Percentiles rank a stretch among this genome's conserved stretches.
These are phyloP conservation scores for Muscicapa striata DNA, from an alignment of 2,797 vertebrate species.

Conservation along the genomic window DNA sequence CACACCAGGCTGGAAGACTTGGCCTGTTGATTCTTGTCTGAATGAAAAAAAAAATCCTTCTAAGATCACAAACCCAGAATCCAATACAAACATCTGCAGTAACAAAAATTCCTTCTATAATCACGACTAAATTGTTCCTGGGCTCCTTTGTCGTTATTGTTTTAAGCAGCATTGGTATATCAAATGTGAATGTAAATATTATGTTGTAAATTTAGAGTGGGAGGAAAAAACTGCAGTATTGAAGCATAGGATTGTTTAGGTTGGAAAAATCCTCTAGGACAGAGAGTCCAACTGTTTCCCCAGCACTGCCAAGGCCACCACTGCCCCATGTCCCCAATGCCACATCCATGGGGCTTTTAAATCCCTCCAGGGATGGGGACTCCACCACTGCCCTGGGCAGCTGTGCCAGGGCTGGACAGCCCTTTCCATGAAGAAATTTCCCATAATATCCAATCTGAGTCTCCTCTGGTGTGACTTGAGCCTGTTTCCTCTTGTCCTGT, in stretches of 20 bases:
- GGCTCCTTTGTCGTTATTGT: background rate
- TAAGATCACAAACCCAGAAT: slow-evolving; percentile 7
- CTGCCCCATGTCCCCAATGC: background rate
- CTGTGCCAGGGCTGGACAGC: background rate
- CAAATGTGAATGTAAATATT: slow-evolving; percentile 32
- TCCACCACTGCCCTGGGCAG: background rate
- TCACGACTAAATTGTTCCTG: background rate
- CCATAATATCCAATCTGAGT: accelerated
- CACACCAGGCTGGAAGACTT: background rate
- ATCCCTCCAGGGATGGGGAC: background rate
- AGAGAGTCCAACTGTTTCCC: background rate
- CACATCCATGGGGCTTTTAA: background rate
- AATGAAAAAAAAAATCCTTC: background rate
- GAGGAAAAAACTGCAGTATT: background rate
- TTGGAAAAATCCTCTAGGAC: background rate
- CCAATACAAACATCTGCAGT: slow-evolving; percentile 33
- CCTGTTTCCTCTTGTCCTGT: accelerated
- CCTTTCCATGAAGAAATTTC: background rate
- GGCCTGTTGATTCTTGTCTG: background rate
- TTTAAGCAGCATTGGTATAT: slow-evolving; percentile 5
- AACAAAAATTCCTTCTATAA: slow-evolving; percentile 4
- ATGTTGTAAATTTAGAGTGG: background rate
- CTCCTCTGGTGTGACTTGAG: accelerated
- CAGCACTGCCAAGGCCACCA: background rate
- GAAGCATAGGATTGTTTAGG: background rate